Percentiles rank a stretch among this genome's conserved stretches.
These are phyloP conservation scores for Psittacus erithacus DNA, from an alignment of 2,113 vertebrate species.

Conservation along the genomic window DNA sequence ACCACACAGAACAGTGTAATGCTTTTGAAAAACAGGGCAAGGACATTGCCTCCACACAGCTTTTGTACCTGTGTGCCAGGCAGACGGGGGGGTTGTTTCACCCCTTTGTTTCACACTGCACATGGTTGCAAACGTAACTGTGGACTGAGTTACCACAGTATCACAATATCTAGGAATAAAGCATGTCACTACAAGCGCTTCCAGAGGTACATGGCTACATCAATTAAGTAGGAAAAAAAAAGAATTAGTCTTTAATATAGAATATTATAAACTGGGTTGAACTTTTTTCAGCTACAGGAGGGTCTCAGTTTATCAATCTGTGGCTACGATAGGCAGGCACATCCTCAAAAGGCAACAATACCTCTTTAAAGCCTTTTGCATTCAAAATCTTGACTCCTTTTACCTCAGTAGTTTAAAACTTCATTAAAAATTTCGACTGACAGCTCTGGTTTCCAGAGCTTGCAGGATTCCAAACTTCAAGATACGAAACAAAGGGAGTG, in stretches of 20 bases:
- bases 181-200: not conserved
- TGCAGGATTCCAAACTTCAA: not conserved
- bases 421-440: not conserved
- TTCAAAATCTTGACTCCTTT: not conserved
- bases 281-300: not conserved
- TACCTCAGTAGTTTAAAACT: not conserved
- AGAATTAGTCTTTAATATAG: not conserved
- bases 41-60: not conserved
- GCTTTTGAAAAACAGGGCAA: not conserved
- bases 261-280: not conserved
- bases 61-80: not conserved
- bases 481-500: not conserved
- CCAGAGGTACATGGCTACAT: not conserved
- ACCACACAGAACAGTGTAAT: fast-evolving
- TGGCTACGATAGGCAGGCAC: not conserved
- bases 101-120: not conserved
- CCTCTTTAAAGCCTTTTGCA: not conserved
- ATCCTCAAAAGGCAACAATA: not conserved
- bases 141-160: not conserved
- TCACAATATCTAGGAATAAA: not conserved
- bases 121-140: not conserved
- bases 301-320: not conserved
- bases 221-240: not conserved
- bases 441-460: not conserved
- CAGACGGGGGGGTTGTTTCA: fast-evolving